Base-by-base conservation (phyloP, 1,140 invertebrate species). In the Alviniconcha marisindica region DNA sequence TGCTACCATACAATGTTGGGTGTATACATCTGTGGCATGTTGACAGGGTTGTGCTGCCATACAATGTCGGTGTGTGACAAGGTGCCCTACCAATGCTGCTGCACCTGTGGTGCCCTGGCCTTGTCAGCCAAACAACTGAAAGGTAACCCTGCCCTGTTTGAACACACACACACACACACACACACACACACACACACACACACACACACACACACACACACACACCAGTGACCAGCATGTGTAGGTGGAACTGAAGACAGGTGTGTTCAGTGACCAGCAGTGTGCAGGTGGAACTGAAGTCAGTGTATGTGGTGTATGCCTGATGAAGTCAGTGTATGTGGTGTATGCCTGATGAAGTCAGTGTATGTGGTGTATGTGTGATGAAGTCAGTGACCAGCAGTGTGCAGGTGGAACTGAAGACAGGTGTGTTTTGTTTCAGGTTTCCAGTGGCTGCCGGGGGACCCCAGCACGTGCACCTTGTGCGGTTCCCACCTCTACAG, bases 1-100 rank as follows among this genome's bases (percentile, higher is more conserved):
- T 60, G 54, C 2, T 60, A 24, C 21, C 12, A 60, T 24, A 60
- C 5, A 5, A 21, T 60, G 54, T n/a, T n/a, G n/a, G n/a, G n/a
- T n/a, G n/a, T n/a, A n/a, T n/a, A n/a, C n/a, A n/a, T n/a, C n/a
- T 66, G 31, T 66, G 24, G 4, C 15, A 14, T 31, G 63, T 66
- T 66, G 63, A 33, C 28, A 71, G 69, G 69, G 1, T 14, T 40
- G 69, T 71, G 69, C 24, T 71, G 69, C 15, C 15, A 71, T 24
- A 71, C 36, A 24, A 4, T 71, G 69, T 71, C 69, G 10, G 36
- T 71, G 36, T 28, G 24, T 71, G 24, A 38, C 69, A 71, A 33
- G 24, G 69, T 71, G 18, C 31, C 14, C 36, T 71, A 71, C 36
- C 69, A 71, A 21, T 71, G 69, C 69, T 71, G 69, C 40, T 40